Conservation (phyloP, 2,888 invertebrate genomes). For the Choristoneura rosaceana region DNA sequence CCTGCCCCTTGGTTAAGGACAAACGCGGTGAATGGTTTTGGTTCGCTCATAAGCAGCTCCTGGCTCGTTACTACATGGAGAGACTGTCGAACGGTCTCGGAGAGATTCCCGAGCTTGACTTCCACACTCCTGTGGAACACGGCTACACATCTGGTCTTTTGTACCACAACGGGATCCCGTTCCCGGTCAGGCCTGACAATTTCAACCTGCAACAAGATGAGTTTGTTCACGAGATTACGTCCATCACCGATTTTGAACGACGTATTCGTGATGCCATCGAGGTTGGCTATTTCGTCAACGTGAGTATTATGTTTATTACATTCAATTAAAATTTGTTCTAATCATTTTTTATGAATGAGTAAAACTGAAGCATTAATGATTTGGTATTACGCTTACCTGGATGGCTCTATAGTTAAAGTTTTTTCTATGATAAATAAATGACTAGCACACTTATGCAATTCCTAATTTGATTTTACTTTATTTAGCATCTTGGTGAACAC, state of each 20-base stretch:
- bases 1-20: conserved; percentile 81
- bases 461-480: background rate
- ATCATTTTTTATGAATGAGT: too few species aligned
- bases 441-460: background rate
- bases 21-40: conserved; percentile 88
- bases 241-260: conserved; percentile 81
- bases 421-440: too few species aligned
- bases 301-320: conserved; percentile 53
- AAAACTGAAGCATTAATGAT: too few species aligned
- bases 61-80: conserved; percentile 91
- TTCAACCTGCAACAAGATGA: conserved; percentile 79
- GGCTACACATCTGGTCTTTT: conserved; percentile 88
- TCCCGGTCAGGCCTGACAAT: conserved; percentile 86
- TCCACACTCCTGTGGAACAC: conserved; percentile 78
- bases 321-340: background rate
- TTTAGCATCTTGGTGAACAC: conserved; percentile 77
- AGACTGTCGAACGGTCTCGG: conserved; percentile 89
- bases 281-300: conserved; percentile 76
- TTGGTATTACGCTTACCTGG: too few species aligned
- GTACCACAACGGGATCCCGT: conserved; percentile 87
- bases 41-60: conserved; percentile 88
- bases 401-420: too few species aligned
- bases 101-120: conserved; percentile 86
- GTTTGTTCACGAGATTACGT: conserved; percentile 69
- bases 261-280: conserved; percentile 87